Conservation (phyloP, 2,797 vertebrate genomes). For the Chiroxiphia lanceolata region DNA sequence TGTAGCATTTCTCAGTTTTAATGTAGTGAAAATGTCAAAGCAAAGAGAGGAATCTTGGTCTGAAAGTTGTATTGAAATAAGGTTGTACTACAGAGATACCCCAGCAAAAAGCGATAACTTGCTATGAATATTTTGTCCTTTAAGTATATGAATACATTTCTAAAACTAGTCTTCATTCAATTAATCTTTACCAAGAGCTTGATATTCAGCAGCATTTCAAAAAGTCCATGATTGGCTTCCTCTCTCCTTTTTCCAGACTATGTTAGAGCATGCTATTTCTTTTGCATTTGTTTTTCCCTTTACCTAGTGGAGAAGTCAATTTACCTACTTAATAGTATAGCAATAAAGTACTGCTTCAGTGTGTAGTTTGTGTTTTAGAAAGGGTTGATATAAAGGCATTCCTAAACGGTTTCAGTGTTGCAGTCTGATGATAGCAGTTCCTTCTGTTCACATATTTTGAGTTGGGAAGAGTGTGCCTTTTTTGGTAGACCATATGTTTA, state of each 20-base stretch:
- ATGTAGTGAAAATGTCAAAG: not conserved
- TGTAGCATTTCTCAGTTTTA: not conserved
- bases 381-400: not conserved
- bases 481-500: slow-evolving; percentile 40
- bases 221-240: not conserved
- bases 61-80: not conserved
- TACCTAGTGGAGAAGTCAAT: not conserved
- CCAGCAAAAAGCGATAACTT: not conserved
- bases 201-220: not conserved
- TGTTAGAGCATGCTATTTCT: not conserved
- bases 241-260: not conserved
- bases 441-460: slow-evolving; percentile 25
- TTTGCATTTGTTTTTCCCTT: not conserved
- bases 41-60: not conserved
- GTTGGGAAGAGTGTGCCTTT: slow-evolving; percentile 13
- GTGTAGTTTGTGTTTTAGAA: not conserved
- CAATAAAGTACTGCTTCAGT: not conserved
- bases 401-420: not conserved
- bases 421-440: not conserved
- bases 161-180: not conserved
- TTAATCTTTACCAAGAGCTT: not conserved
- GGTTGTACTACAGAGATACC: not conserved
- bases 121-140: not conserved
- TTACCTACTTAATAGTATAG: not conserved
- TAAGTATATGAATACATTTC: not conserved